Evolutionary conservation across 2,888 invertebrate species (phyloP), one percentile per base, ranked within the genome.

Genomic region (Schizotus pectinicornis): DNA sequence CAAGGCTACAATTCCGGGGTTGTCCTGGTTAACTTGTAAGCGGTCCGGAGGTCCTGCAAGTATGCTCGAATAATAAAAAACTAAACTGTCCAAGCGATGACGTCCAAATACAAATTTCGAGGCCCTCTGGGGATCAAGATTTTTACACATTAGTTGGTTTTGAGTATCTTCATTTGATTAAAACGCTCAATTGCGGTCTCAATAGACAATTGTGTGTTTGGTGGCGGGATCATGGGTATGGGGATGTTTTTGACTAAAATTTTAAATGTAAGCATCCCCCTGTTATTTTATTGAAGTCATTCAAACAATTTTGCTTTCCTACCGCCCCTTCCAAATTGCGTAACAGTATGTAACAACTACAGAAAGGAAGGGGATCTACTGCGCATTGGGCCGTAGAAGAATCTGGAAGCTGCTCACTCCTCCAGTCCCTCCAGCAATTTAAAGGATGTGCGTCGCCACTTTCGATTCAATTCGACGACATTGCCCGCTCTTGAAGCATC

Each of bases 1-100:
- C 88, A 90, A n/a, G 92, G 93, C 1, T 88, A 89, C 67, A 93
- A 93, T 78, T 91, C 90, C 65, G 93, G 92, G 5, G 89, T 93
- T 1, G 82, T 93, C 33, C 80, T 93, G 37, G 80, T 93, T 43
- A 82, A 89, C 72, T 80, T 93, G 34, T 83, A 86, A 46, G 83
- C 83, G 65, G 85, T 91, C 77, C 80, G 91, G 60, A 77, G 82
- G 48, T 90, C 90, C 0, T 72, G 78, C 30, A 74, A 83, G 9
- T 91, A 88, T 70, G 80, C 84, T 61, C 78, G 82, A 41, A 80
- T 88, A 43, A 78, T 88, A 11, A 81, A 80, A 30, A 81, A 82
- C 49, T 75, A 81, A 9, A 82, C 80, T 65, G 84, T 88, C 0
- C 77, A 81, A 43, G 77, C 79, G 52, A 79, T 88, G 68, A 82